Percentiles rank a stretch among this genome's conserved stretches.
phyloP scores from a whole-genome alignment of 2,113 vertebrate species.

The Gallinago paraguaiae region DNA sequence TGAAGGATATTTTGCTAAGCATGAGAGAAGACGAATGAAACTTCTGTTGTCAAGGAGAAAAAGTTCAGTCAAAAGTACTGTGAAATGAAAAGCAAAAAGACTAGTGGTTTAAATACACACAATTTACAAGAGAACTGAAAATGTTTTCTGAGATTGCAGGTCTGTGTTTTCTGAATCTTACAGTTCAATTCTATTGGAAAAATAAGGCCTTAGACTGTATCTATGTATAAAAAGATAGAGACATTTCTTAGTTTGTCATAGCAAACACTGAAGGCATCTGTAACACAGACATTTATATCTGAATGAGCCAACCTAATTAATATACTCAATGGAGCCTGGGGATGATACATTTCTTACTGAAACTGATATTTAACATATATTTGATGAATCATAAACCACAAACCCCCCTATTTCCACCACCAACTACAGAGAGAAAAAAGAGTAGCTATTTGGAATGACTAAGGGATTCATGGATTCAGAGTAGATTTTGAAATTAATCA shows the following conservation, averaged over 20 bases:
- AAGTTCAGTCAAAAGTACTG: neutral
- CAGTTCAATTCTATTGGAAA: neutral
- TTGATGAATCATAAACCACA: neutral
- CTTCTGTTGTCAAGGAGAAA: neutral
- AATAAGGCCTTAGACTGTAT: neutral
- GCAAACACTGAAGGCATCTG: neutral
- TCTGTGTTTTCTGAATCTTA: neutral
- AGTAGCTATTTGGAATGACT: neutral
- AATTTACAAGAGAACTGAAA: neutral
- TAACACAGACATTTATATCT: neutral
- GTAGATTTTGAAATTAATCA: neutral
- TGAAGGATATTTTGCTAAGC: neutral
- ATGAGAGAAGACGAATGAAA: neutral
- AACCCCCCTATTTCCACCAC: neutral
- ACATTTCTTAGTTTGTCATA: neutral
- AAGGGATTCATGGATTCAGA: neutral
- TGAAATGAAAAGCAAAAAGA: neutral
- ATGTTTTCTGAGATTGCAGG: neutral
- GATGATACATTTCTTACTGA: neutral
- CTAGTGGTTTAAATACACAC: neutral
- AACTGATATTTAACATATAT: neutral
- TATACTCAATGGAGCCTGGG: neutral
- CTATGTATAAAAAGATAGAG: neutral
- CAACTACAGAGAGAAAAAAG: neutral
- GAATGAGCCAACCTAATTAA: neutral